These are phyloP conservation scores for Latrodectus elegans DNA, from an alignment of 2,888 invertebrate genomes.

Conservation along the genomic window DNA sequence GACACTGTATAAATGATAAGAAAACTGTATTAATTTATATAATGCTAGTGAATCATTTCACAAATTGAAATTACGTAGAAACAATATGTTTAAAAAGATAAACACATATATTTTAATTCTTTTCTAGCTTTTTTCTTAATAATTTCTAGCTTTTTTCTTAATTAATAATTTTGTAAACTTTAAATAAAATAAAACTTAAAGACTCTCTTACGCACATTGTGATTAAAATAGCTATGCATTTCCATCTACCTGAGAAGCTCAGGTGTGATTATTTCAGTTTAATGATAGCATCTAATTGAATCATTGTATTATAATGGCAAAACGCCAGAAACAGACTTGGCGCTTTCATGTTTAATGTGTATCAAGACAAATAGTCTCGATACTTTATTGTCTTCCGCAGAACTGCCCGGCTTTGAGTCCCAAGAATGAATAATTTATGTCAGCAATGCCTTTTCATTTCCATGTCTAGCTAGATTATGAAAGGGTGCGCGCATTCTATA, in stretches of 20 bases:
- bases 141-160: too few relatives aligned
- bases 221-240: constrained; percentile 28
- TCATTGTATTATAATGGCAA: constrained; percentile 56
- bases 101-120: too few relatives aligned
- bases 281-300: constrained; percentile 47
- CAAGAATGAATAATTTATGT: constrained; percentile 51
- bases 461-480: neutral
- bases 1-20: too few relatives aligned
- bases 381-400: constrained; percentile 50
- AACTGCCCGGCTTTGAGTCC: constrained; percentile 9
- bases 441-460: constrained; percentile 44
- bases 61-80: too few relatives aligned
- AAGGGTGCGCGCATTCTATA: constrained; percentile 12
- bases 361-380: constrained; percentile 46
- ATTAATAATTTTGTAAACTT: too few relatives aligned
- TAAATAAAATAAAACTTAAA: too few relatives aligned
- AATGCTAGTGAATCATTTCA: too few relatives aligned
- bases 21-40: too few relatives aligned
- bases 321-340: constrained; percentile 35
- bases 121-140: too few relatives aligned
- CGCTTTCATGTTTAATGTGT: constrained; percentile 31
- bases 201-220: too few relatives aligned
- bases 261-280: constrained; percentile 31
- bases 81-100: too few relatives aligned
- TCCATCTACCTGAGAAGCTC: neutral